phyloP scores from a whole-genome alignment of 2,113 vertebrate species.

The Synodontis membranacea region DNA sequence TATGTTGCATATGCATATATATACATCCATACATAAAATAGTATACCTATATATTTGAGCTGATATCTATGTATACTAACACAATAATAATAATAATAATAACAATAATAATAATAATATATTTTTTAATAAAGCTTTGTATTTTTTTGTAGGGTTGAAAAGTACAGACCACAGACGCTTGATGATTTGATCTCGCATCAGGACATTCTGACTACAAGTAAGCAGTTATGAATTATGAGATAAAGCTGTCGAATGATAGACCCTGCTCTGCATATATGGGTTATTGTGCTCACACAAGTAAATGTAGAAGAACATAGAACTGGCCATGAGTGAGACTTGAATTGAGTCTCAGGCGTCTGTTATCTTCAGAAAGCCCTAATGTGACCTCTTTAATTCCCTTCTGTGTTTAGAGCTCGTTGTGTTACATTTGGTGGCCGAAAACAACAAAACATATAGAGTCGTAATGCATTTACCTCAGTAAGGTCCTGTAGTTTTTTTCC shows the following conservation, averaged over 20 bases:
- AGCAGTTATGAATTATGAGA: constrained; percentile 52
- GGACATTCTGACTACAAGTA: constrained; percentile 92
- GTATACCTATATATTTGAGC: no score
- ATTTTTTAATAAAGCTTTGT: no score
- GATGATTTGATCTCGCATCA: constrained; percentile 91
- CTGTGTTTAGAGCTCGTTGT: no score
- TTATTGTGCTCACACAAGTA: background rate
- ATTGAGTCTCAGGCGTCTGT: no score
- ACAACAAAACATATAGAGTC: background rate
- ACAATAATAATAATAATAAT: no score
- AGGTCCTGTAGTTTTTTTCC: background rate
- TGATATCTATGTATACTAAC: no score
- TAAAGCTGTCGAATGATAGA: background rate
- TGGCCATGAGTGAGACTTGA: no score
- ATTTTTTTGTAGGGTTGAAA: constrained; percentile 86
- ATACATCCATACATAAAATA: no score
- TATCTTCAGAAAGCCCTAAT: no score
- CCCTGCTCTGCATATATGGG: background rate
- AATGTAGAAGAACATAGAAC: background rate
- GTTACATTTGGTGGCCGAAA: background rate
- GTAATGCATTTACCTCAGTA: background rate
- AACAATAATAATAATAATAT: no score
- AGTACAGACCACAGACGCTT: constrained; percentile 89
- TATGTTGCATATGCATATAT: no score
- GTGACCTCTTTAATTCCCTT: no score